Percentiles rank a stretch among this genome's conserved stretches.
Conservation (phyloP, 2,888 invertebrate genomes). For the Lamellibrachia columna region DNA sequence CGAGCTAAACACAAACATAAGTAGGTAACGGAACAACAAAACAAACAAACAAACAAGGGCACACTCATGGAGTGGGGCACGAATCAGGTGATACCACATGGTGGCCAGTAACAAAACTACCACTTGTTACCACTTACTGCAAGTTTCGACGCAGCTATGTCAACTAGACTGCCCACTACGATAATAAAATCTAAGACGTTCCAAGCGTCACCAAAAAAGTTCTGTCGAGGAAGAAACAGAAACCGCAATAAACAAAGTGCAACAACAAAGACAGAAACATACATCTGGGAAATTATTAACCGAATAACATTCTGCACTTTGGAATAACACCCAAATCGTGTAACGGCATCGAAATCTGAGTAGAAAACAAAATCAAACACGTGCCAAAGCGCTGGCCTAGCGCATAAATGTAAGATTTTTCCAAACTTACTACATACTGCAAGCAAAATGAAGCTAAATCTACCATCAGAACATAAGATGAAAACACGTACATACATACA, state of each 20-base stretch:
- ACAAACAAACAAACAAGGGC: neutral
- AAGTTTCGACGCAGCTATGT: slow-evolving; percentile 69
- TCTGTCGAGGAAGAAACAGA: slow-evolving; percentile 48
- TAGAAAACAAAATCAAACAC: neutral
- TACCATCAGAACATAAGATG: neutral
- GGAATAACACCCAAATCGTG: neutral
- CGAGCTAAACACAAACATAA: slow-evolving; percentile 18
- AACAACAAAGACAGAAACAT: neutral
- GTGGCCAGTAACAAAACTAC: slow-evolving; percentile 10
- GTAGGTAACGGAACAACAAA: neutral
- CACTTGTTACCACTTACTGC: slow-evolving; percentile 37
- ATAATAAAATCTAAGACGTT: slow-evolving; percentile 67
- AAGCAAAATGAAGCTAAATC: neutral
- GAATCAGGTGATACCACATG: neutral
- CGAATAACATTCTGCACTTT: neutral
- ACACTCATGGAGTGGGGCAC: neutral
- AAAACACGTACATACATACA: neutral
- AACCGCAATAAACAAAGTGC: neutral
- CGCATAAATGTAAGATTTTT: neutral
- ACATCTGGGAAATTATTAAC: neutral
- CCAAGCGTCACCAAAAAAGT: slow-evolving; percentile 67
- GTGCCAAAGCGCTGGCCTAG: neutral
- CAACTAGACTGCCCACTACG: slow-evolving; percentile 65
- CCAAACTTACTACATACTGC: neutral
- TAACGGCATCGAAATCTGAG: neutral